Base-by-base conservation (phyloP, 2,113 vertebrate species). In the Coregonus clupeaformis region DNA sequence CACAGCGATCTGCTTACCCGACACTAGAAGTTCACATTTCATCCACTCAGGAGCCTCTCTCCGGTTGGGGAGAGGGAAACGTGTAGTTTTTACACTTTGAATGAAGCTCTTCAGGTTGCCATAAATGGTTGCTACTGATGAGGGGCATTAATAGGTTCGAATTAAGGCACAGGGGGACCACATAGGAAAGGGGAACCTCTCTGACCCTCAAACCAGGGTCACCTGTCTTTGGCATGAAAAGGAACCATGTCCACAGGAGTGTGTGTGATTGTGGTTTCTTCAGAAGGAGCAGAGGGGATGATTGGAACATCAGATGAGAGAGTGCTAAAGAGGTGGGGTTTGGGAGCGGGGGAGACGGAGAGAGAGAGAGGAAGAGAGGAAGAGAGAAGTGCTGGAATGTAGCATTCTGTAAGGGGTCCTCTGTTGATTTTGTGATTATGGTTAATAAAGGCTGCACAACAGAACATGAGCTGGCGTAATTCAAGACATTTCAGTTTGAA, bases 361-460 rank as follows among this genome's bases (percentile, higher is more conserved):
- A 25, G 13, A 30, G 27, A 20, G 63, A 12, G 36, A 6, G 22
- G 14, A 5, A 30, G 27, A 20, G 63, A 12, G n/a, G 11, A 24
- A 63, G 14, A 71, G 77, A 82, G 74, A 65, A 59, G 59, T 65
- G 52, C 47, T 69, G 77, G 74, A 85, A 80, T 84, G 75, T 73
- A 30, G 47, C 62, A 57, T 73, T 85, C 55, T 84, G 32, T 81
- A 84, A 83, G 69, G 70, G 9, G 36, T 42, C 25, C 80, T 5
- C 24, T 82, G 83, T 82, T 86, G 82, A 73, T 87, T 80, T 77
- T 74, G 6, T 85, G 81, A 87, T 87, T 88, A 80, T 85, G 83
- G 82, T 86, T 85, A 42, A 42, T 42, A 85, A 78, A 85, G 72
- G 64, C 75, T 73, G 77, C 81, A 78, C 79, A 52, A 78, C 62